Evolutionary conservation across 1,140 invertebrate genomes (phyloP).

Genomic region (Pseudoatta argentina): DNA sequence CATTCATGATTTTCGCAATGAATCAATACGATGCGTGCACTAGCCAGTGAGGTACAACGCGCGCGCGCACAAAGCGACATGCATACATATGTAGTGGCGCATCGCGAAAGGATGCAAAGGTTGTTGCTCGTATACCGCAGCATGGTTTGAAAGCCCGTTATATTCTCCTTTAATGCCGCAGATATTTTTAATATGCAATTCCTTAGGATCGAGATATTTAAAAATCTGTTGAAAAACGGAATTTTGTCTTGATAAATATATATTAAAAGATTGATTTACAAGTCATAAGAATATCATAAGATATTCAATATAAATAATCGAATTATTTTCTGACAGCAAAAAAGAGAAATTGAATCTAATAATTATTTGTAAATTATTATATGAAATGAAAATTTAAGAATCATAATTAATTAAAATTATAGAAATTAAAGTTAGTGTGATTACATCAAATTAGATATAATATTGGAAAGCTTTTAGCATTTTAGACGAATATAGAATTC

Average conservation of each 20-base stretch:
- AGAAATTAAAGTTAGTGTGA: too few relatives aligned
- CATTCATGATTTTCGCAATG: conserved; percentile 74
- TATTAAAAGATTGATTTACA: not conserved
- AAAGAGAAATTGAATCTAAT: not conserved
- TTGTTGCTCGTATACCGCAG: conserved; percentile 37
- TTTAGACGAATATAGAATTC: not conserved
- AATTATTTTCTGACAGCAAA: not conserved
- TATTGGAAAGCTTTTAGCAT: not conserved
- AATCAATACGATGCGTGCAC: conserved; percentile 66
- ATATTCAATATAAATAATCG: not conserved
- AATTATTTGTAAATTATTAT: not conserved
- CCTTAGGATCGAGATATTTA: not conserved
- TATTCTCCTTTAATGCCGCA: not conserved
- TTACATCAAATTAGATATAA: not conserved
- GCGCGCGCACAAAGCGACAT: conserved; percentile 42
- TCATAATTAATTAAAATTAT: not conserved
- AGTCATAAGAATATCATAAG: not conserved
- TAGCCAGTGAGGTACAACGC: conserved; percentile 40
- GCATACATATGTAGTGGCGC: not conserved
- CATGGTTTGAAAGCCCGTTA: not conserved
- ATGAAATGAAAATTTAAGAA: not conserved
- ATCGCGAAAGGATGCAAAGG: conserved; percentile 17
- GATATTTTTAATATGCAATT: not conserved
- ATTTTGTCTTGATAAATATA: not conserved
- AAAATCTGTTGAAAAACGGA: not conserved